These are phyloP conservation scores for Zele albiditarsus DNA, from an alignment of 2,888 invertebrate species.

Conservation along the genomic window DNA sequence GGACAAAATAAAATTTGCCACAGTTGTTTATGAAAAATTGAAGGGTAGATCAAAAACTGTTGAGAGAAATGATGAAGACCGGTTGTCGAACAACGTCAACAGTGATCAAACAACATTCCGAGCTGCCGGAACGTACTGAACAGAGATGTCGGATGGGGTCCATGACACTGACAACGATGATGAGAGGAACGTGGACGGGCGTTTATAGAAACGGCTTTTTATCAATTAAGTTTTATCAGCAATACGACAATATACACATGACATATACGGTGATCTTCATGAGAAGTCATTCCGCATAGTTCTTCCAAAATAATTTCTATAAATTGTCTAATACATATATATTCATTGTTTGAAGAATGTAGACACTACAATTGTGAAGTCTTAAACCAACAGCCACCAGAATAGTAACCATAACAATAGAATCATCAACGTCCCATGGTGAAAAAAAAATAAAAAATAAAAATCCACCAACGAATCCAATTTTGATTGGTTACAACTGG, in stretches of 20 bases:
- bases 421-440: conserved; percentile 16
- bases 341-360: not conserved
- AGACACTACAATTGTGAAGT: not conserved
- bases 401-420: not conserved
- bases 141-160: conserved; percentile 35
- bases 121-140: conserved; percentile 31
- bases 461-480: not conserved
- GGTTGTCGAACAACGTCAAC: conserved; percentile 39
- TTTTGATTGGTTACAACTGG: not conserved
- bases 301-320: not conserved
- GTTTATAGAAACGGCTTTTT: conserved; percentile 9
- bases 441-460: too few species aligned
- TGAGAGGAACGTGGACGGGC: conserved; percentile 23
- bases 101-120: conserved; percentile 41
- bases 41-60: conserved; percentile 31
- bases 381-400: too few species aligned
- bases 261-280: conserved; percentile 10
- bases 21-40: conserved; percentile 9
- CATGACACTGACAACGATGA: conserved; percentile 35
- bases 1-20: not conserved
- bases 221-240: not conserved
- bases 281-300: not conserved
- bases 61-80: conserved; percentile 32
- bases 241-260: not conserved
- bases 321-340: not conserved